Conservation (phyloP, 2,888 invertebrate species). For the Cecidostiba fungosa region DNA sequence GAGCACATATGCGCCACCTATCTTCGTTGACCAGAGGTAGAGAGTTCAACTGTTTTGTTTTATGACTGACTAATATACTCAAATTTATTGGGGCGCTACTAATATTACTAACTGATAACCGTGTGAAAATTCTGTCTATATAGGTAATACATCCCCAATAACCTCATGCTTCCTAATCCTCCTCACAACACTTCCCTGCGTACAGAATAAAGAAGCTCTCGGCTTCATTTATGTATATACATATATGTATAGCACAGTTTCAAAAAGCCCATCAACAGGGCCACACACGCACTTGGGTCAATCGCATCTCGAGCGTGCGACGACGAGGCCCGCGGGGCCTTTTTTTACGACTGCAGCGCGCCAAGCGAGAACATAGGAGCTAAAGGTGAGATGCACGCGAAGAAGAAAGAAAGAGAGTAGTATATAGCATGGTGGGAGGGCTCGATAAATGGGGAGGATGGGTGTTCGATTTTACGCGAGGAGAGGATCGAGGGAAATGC, state of each 20-base stretch:
- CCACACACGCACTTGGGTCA: conserved; percentile 42
- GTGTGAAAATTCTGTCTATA: no score
- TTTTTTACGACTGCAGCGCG: conserved; percentile 39
- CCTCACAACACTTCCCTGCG: not conserved
- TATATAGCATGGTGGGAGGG: not conserved
- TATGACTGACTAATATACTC: no score
- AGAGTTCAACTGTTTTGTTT: no score
- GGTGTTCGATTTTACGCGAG: not conserved
- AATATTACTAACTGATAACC: no score
- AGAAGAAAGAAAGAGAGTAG: not conserved
- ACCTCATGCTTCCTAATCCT: no score
- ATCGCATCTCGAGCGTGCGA: conserved; percentile 46
- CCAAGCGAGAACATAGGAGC: not conserved
- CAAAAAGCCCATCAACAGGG: conserved; percentile 55
- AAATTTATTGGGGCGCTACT: no score
- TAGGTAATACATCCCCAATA: no score
- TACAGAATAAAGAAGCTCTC: conserved; percentile 11
- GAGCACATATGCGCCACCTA: no score
- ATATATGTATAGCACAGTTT: conserved; percentile 44
- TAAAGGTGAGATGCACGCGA: not conserved
- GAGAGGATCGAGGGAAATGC: not conserved
- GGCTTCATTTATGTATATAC: no score
- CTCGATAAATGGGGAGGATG: conserved; percentile 22
- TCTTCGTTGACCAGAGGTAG: no score
- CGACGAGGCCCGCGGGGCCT: conserved; percentile 48